Conservation (phyloP, 2,113 vertebrate genomes). For the Gallinago paraguaiae region DNA sequence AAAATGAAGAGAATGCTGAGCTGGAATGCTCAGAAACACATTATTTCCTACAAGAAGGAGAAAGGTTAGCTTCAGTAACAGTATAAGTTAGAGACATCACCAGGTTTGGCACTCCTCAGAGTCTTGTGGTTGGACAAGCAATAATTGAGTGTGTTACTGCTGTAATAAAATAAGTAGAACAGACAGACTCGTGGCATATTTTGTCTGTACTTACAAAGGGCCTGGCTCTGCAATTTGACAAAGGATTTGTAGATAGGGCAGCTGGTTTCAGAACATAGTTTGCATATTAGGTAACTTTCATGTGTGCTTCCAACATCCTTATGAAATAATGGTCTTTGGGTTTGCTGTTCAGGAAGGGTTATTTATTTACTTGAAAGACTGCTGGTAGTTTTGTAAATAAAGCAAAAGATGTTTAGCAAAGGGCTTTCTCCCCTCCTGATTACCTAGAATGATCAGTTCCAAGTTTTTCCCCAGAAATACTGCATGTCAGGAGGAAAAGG, state of each 20-base stretch:
- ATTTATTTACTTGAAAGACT: not conserved
- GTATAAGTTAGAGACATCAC: not conserved
- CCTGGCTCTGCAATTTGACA: not conserved
- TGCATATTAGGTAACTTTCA: not conserved
- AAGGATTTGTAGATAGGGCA: not conserved
- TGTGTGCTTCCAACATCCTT: not conserved
- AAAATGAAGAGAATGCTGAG: not conserved
- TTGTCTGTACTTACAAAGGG: not conserved
- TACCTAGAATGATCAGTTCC: not conserved
- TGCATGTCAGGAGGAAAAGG: slow-evolving; percentile 48
- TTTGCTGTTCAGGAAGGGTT: not conserved
- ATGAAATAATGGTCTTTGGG: not conserved
- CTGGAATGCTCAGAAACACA: not conserved
- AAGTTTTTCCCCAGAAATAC: not conserved
- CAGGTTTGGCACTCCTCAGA: not conserved
- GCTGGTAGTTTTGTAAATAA: not conserved
- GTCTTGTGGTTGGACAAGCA: not conserved
- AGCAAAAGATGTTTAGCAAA: not conserved
- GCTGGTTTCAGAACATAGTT: not conserved
- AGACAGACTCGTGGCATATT: not conserved
- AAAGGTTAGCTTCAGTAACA: not conserved
- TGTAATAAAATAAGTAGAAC: not conserved
- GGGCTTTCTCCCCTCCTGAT: not conserved
- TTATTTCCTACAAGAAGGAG: not conserved
- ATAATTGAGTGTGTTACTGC: not conserved